Evolutionary conservation across 1,140 invertebrate species (phyloP).

Genomic region (Scylla paramamosain): DNA sequence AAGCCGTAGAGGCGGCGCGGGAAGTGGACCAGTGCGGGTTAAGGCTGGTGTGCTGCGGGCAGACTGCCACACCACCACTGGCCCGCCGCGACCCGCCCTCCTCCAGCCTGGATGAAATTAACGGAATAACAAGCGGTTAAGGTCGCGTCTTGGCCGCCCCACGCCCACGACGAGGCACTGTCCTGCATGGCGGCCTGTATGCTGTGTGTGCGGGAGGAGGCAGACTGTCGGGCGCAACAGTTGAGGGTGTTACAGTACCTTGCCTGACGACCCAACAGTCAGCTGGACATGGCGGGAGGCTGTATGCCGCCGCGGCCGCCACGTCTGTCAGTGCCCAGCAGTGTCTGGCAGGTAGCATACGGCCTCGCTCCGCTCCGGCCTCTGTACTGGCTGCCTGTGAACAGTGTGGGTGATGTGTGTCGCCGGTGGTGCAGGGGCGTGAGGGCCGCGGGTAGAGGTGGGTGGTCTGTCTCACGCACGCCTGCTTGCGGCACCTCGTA

Average conservation of each 20-base stretch:
- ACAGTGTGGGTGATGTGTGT: neutral
- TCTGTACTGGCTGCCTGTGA: neutral
- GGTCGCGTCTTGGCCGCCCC: neutral
- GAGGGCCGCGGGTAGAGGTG: neutral
- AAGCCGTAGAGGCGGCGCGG: neutral
- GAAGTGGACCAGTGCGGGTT: neutral
- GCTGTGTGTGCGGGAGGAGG: neutral
- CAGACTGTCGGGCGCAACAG: neutral
- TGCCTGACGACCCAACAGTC: neutral
- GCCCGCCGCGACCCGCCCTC: neutral
- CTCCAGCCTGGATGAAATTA: neutral
- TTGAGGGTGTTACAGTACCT: neutral
- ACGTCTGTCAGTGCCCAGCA: neutral
- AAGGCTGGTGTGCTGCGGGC: neutral
- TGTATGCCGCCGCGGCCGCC: neutral
- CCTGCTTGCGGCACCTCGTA: neutral
- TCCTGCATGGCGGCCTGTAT: neutral
- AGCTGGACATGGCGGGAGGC: neutral
- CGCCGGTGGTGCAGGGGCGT: neutral
- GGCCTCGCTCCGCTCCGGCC: neutral
- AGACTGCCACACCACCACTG: neutral
- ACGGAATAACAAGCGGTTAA: slow-evolving; percentile 2
- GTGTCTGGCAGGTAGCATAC: neutral
- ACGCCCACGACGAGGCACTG: neutral
- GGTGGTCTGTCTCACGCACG: neutral